Percentiles rank a stretch among this genome's conserved stretches.
Evolutionary conservation across 2,797 vertebrate species (phyloP).

Genomic region (Smutsia temminckii): DNA sequence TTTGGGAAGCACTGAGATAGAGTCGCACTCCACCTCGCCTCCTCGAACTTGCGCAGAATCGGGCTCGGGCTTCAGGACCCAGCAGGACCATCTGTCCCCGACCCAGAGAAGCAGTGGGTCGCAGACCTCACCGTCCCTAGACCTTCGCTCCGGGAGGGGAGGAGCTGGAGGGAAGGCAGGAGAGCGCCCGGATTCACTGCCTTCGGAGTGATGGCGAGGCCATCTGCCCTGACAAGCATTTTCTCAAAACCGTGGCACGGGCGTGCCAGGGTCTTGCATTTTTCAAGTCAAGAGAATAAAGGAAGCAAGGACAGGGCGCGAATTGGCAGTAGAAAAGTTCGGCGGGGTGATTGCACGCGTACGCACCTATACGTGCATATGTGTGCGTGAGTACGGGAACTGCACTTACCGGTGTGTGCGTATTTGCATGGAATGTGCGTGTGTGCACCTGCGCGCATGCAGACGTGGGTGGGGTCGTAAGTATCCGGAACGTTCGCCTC

Average conservation of each 20-base stretch:
- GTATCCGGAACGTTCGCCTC: not conserved
- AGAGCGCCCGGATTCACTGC: not conserved
- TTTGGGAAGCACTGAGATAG: accelerated
- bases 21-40: accelerated
- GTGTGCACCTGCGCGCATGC: not conserved
- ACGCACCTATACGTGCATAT: not conserved
- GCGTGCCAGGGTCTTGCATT: not conserved
- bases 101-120: not conserved
- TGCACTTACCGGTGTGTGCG: not conserved
- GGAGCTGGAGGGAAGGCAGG: not conserved
- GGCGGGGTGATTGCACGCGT: accelerated
- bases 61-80: accelerated
- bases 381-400: not conserved
- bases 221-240: not conserved
- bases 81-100: not conserved
- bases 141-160: not conserved
- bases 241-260: not conserved
- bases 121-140: not conserved
- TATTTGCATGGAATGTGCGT: not conserved
- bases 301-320: not conserved
- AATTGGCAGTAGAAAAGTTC: not conserved
- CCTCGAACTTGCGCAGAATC: not conserved
- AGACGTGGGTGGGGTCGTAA: no score
- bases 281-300: not conserved
- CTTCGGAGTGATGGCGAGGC: not conserved